phyloP scores from a whole-genome alignment of 2,888 invertebrate species.

The Entomobrya proxima region DNA sequence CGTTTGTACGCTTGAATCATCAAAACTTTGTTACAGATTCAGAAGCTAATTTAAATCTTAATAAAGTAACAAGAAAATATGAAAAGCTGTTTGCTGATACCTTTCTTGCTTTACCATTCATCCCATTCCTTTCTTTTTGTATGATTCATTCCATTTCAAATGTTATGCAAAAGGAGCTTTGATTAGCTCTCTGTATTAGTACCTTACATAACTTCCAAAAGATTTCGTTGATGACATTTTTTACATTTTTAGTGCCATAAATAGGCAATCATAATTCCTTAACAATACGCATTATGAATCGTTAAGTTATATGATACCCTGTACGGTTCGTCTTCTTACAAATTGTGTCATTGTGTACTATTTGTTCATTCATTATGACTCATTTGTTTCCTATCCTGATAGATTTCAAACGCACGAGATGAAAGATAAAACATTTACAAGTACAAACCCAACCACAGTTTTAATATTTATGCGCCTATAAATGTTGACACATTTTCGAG shows the following conservation, averaged over 20 bases:
- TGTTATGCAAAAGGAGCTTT: background rate
- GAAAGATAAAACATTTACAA: background rate
- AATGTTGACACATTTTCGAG: slow-evolving; percentile 9
- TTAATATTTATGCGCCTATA: slow-evolving; percentile 5
- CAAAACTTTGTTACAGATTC: too few relatives aligned
- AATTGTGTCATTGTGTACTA: slow-evolving; percentile 16
- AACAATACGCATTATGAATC: background rate
- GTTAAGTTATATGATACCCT: background rate
- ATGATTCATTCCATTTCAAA: too few relatives aligned
- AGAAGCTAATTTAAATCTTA: too few relatives aligned
- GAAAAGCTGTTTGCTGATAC: too few relatives aligned
- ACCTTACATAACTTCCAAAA: background rate
- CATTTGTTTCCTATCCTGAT: slow-evolving; percentile 25
- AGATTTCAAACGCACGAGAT: slow-evolving; percentile 10
- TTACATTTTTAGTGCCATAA: slow-evolving; percentile 24
- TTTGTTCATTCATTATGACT: slow-evolving; percentile 33
- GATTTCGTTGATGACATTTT: slow-evolving; percentile 25
- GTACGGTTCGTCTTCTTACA: background rate
- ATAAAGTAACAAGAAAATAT: too few relatives aligned
- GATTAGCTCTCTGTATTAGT: background rate
- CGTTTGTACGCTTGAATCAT: too few relatives aligned
- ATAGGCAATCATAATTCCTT: slow-evolving; percentile 19
- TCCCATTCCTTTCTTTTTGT: too few relatives aligned
- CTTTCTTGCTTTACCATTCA: too few relatives aligned
- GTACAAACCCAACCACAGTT: background rate